Conservation (phyloP, 1,140 invertebrate species). For the Lysiphlebus fabarum region DNA sequence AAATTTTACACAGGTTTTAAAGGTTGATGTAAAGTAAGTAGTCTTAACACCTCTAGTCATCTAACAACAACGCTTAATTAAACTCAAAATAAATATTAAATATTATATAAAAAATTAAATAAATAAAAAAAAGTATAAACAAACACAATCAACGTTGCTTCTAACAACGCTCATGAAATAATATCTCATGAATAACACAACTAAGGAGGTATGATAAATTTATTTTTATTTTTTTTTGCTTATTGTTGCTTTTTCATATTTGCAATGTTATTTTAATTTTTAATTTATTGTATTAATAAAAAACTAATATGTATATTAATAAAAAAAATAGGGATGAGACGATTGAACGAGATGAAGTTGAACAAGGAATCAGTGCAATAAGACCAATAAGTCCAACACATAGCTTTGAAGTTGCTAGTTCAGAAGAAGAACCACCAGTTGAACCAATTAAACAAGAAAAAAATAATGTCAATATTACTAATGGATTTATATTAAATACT, state of each 20-base stretch:
- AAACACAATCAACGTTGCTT: constrained; percentile 15
- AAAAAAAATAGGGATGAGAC: constrained; percentile 20
- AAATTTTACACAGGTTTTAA: constrained; percentile 39
- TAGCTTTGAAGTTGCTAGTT: constrained; percentile 36
- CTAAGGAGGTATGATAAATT: constrained; percentile 5
- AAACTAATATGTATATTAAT: background rate
- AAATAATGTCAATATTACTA: constrained; percentile 23
- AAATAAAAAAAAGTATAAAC: no score
- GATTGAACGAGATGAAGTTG: constrained; percentile 12
- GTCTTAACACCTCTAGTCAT: constrained; percentile 48
- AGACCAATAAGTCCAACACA: constrained; percentile 40
- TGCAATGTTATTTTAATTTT: background rate
- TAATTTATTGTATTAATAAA: background rate
- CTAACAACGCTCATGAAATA: background rate
- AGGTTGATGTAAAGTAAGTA: constrained; percentile 40
- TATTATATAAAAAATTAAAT: background rate
- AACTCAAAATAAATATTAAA: constrained; percentile 23
- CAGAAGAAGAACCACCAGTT: constrained; percentile 37
- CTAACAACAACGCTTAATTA: constrained; percentile 48
- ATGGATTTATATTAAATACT: constrained; percentile 36
- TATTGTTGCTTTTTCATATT: background rate
- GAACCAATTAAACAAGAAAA: constrained; percentile 35
- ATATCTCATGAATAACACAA: constrained; percentile 4
- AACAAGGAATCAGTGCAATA: constrained; percentile 23
- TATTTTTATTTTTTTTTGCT: background rate